These are phyloP conservation scores for Sylvilagus floridanus DNA, from an alignment of 2,797 vertebrate species.

Conservation along the genomic window DNA sequence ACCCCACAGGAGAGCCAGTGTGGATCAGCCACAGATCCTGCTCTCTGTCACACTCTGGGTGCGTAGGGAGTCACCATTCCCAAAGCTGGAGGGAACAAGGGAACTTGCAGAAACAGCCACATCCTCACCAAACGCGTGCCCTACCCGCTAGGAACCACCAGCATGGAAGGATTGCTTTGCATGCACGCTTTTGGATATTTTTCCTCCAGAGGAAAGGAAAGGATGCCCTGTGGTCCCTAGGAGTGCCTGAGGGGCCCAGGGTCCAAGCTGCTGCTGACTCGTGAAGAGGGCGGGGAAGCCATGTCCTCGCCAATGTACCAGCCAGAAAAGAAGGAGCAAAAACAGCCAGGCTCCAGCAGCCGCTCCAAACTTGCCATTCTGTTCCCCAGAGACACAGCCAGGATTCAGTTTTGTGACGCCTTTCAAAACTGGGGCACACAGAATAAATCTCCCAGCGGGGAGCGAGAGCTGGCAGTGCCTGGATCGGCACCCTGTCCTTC, in stretches of 20 bases:
- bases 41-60: neutral
- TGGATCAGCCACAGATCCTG: rapidly evolving
- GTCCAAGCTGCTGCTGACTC: neutral
- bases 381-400: neutral
- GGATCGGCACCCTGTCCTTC: neutral
- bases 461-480: no score
- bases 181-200: no score
- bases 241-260: rapidly evolving
- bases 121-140: no score
- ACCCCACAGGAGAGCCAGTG: no score
- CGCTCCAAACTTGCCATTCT: neutral
- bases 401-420: neutral
- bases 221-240: neutral
- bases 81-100: neutral
- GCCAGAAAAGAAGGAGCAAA: no score
- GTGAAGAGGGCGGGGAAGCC: rapidly evolving
- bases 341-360: neutral
- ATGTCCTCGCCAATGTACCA: rapidly evolving
- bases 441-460: neutral
- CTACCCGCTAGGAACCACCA: rapidly evolving
- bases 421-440: neutral
- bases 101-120: neutral
- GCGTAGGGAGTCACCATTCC: rapidly evolving
- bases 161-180: neutral
- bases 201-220: neutral